Evolutionary conservation across 2,797 vertebrate species (phyloP).

Genomic region (Neostethus bicornis): DNA sequence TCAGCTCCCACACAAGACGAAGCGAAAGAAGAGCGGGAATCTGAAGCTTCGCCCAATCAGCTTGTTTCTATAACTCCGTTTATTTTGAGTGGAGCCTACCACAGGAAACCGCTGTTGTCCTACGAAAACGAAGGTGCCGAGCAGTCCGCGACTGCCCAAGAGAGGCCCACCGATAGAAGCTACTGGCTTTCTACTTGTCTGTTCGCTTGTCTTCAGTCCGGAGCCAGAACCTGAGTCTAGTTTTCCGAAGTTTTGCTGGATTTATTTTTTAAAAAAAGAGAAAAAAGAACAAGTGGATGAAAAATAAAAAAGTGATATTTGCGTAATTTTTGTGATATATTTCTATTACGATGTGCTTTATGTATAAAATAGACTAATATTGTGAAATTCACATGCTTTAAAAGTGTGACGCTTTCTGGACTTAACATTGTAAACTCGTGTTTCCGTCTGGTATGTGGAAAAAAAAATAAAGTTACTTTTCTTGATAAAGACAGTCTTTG

Average conservation of each 20-base stretch:
- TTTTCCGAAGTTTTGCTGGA: neutral
- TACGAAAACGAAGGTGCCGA: neutral
- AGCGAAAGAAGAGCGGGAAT: neutral
- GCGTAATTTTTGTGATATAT: neutral
- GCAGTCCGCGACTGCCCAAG: neutral
- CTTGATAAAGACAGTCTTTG: neutral
- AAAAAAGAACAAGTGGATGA: neutral
- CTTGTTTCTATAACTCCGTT: neutral
- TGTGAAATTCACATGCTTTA: neutral
- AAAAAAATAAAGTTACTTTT: constrained; percentile 19
- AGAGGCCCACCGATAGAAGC: constrained; percentile 21
- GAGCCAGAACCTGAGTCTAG: constrained; percentile 19
- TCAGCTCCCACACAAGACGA: neutral
- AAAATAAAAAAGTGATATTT: neutral
- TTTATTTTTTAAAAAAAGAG: neutral
- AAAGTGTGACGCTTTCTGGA: neutral
- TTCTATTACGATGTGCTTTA: neutral
- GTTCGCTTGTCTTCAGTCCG: constrained; percentile 49
- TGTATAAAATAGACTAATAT: neutral
- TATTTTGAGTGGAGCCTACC: neutral
- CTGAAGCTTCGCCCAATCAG: neutral
- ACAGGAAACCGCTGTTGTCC: neutral
- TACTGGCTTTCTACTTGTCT: constrained; percentile 49
- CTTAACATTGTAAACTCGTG: neutral
- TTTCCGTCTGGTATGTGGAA: neutral